A percentile compares a stretch with the other conserved stretches of the same genome.
Conservation (phyloP, 2,113 vertebrate species). For the Lophura nycthemera region DNA sequence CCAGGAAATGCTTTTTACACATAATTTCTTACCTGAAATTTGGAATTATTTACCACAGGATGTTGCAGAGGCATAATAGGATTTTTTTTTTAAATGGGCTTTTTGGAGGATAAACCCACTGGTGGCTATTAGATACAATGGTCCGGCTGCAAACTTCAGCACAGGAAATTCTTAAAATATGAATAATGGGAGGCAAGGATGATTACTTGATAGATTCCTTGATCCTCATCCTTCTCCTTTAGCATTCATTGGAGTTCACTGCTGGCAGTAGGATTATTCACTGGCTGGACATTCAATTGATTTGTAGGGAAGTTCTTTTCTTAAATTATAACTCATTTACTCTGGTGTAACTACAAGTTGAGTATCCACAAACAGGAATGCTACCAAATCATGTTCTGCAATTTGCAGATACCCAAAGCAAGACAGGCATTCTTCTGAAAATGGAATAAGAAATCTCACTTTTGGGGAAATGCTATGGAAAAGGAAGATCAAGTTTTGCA, state of each 20-base stretch:
- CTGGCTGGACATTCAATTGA: background rate
- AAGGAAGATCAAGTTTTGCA: background rate
- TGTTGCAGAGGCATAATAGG: background rate
- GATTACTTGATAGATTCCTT: background rate
- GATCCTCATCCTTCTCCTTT: background rate
- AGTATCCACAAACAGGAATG: rapidly evolving
- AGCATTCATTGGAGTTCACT: background rate
- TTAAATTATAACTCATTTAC: background rate
- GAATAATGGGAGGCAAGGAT: constrained; percentile 10
- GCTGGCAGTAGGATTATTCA: background rate
- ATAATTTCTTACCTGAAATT: background rate
- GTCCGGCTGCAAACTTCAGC: background rate
- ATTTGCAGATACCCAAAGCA: background rate
- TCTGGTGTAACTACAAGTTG: background rate
- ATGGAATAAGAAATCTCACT: background rate
- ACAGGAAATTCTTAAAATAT: constrained; percentile 48
- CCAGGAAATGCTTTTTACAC: constrained; percentile 37
- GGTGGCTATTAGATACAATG: constrained; percentile 20
- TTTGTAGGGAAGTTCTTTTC: background rate
- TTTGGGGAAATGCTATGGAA: rapidly evolving
- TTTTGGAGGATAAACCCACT: background rate
- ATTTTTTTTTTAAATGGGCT: background rate
- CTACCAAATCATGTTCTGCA: background rate
- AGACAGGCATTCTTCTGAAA: background rate
- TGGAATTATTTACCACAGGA: constrained; percentile 45